Conservation (phyloP, 2,888 invertebrate genomes). For the Podabrus alpinus region DNA sequence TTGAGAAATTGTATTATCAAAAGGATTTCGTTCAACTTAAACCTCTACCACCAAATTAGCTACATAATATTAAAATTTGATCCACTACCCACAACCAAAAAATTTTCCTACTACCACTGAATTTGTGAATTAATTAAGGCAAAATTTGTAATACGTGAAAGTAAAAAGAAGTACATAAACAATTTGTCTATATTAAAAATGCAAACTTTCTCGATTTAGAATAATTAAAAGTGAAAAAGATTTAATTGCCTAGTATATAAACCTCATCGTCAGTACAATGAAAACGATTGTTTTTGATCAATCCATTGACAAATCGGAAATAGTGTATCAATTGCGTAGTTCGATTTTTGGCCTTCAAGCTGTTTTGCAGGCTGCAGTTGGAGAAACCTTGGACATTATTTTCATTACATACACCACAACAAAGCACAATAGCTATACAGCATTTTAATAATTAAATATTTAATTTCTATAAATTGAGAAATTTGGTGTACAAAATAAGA, state of each 20-base stretch:
- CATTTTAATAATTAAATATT: slow-evolving; percentile 1
- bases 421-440: neutral
- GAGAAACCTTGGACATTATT: neutral
- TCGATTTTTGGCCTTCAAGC: slow-evolving; percentile 3
- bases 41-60: neutral
- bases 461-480: neutral
- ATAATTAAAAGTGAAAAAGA: neutral
- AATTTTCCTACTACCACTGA: neutral
- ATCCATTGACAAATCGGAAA: neutral
- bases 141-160: neutral
- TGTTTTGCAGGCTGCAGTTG: slow-evolving; percentile 6
- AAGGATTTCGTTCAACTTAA: neutral
- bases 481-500: neutral
- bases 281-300: neutral
- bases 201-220: neutral
- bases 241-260: neutral
- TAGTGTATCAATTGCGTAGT: slow-evolving; percentile 6
- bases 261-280: neutral
- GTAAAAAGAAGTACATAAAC: neutral
- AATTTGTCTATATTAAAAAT: too few species aligned
- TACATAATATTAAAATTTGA: neutral
- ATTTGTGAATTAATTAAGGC: neutral
- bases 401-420: slow-evolving; percentile 2
- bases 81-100: neutral
- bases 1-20: neutral